Conservation (phyloP, 1,140 invertebrate species). For the Drosophila triauraria region DNA sequence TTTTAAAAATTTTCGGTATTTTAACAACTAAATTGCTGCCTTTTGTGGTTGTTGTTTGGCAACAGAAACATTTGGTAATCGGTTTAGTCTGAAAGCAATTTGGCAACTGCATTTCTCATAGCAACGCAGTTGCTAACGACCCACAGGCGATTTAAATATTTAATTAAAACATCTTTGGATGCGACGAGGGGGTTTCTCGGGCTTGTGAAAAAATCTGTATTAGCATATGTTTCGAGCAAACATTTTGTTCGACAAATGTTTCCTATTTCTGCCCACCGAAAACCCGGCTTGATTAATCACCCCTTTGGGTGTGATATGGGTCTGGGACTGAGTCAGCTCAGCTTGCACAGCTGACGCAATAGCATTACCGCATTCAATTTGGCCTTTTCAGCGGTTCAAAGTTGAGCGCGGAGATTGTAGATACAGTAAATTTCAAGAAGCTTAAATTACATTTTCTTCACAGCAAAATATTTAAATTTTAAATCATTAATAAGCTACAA, state of each 20-base stretch:
- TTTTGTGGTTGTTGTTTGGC: constrained; percentile 49
- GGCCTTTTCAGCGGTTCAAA: constrained; percentile 16
- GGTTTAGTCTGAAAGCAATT: constrained; percentile 44
- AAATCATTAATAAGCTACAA: constrained; percentile 10
- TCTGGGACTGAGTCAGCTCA: constrained; percentile 20
- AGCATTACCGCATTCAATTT: constrained; percentile 12
- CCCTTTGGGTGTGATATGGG: constrained; percentile 30
- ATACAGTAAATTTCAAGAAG: background rate
- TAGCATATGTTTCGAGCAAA: constrained; percentile 40
- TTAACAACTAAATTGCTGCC: constrained; percentile 34
- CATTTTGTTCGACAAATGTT: constrained; percentile 39
- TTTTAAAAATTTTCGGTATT: constrained; percentile 32
- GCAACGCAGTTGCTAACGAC: constrained; percentile 6
- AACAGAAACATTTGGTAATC: constrained; percentile 47
- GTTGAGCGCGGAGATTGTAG: background rate
- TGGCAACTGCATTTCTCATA: constrained; percentile 51
- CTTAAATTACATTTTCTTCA: constrained; percentile 2
- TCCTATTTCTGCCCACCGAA: constrained; percentile 8
- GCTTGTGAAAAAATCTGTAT: constrained; percentile 17
- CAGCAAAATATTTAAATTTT: constrained; percentile 11
- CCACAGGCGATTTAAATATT: constrained; percentile 28
- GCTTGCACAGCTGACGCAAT: constrained; percentile 34
- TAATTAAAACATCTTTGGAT: constrained; percentile 28
- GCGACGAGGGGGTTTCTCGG: constrained; percentile 24
- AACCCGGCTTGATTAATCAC: constrained; percentile 32